Base-by-base conservation (phyloP, 2,797 vertebrate species). In the Steatocranus sp. region DNA sequence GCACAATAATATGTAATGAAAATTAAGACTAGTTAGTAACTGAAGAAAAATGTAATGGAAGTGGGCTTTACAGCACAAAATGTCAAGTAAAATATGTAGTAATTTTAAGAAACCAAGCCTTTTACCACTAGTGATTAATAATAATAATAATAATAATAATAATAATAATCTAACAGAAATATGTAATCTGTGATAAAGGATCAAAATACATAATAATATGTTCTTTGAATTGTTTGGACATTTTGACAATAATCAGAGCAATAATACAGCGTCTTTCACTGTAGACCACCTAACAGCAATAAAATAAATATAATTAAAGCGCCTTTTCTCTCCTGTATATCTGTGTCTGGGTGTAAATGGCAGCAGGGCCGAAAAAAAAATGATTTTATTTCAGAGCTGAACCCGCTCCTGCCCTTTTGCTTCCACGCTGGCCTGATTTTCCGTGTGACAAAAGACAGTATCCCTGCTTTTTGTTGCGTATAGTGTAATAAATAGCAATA, bases 401-500 rank as follows among this genome's bases (percentile, higher is more conserved):
- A 81, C 6, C 34, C 23, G 36, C 50, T 74, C 10, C 66, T 50
- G 78, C 27, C 36, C 53, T 25, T 3, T 81, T 63, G 50, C 50
- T 80, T 76, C 49, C 48, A 27, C 49, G 63, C 61, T 77, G 82
- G 32, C 41, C 63, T 74, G 78, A 23, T 83, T 61, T 51, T 81
- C 61, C 3, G 6, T 20, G 74, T 91, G 91, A 89, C 91, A 88
- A 68, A 80, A 88, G 76, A 83, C 91, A 87, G 86, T 66, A 84
- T 85, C 92, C 83, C 84, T 81, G 87, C 86, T 82, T 91, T 92
- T 88, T 91, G 88, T 92, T 89, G 89, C 84, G 83, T n/a, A 85
- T 36, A 83, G 88, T 93, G 94, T 95, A 96, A 96, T 96, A 96
- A 96, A 96, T 96, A 95, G 95, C 93, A 94, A 94, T 95, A 95